Base-by-base conservation (phyloP, 2,888 invertebrate genomes). In the Odontothrips loti region DNA sequence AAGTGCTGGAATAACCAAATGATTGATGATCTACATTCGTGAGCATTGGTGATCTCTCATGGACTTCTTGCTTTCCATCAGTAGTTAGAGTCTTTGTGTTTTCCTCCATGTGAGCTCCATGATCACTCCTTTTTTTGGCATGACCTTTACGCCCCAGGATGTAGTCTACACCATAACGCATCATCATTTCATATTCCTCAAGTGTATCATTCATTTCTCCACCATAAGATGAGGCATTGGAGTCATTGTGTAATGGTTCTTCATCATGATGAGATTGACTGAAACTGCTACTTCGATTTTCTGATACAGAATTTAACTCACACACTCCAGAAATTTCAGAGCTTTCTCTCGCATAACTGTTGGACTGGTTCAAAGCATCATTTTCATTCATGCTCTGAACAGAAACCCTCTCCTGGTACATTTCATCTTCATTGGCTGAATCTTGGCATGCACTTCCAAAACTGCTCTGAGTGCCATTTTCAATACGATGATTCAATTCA, bases 141-240 rank as follows among this genome's bases (percentile, higher is more conserved):
- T 75, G n/a, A 27, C 68, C 68, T 75, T 27, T 75, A 0, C 27
- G 68, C 12, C 68, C 68, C 11, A 75, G 68, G 12, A 75, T 75
- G 23, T 75, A 75, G 12, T 75, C 68, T 10, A 75, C 68, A 27
- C 68, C 68, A 27, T 75, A 75, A 10, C 27, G 23, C 68, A 75
- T 75, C 68, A 75, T 75, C 68, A 75, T 75, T 75, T 75, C 68
- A 75, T 75, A 75, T 27, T 75, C 68, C 68, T 75, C 68, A 11
- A 75, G 68, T 8, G 68, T 75, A 12, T 75, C 68, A 75, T 75
- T 75, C 68, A 75, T 23, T 8, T 75, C 68, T 12, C 68, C 68
- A 23, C 10, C 10, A 75, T 75, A 27, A 27, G 68, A 75, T 75
- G 68, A 75, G 12, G 27, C 68, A 10, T 27, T 27, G 27, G 68